Evolutionary conservation across 1,140 invertebrate species (phyloP).

Genomic region (Cylas formicarius): DNA sequence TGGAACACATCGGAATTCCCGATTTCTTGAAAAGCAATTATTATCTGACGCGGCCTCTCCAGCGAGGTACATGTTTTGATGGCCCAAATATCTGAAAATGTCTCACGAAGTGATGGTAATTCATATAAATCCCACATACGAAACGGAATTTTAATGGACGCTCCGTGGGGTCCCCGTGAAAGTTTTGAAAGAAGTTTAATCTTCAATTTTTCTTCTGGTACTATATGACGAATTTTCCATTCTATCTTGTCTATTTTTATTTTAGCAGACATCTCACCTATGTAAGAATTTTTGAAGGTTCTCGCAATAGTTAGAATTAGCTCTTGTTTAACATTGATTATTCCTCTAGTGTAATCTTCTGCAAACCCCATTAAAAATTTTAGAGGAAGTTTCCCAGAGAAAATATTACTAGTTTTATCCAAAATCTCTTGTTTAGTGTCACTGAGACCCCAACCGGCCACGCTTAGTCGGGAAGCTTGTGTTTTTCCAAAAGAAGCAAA

Average conservation of each 20-base stretch:
- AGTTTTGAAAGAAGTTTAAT: slow-evolving; percentile 10
- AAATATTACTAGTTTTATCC: too few relatives aligned
- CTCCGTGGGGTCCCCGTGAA: slow-evolving; percentile 2
- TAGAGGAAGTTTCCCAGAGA: slow-evolving; percentile 8
- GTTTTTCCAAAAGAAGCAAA: too few relatives aligned
- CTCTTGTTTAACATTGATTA: slow-evolving; percentile 20
- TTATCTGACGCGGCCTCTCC: slow-evolving; percentile 20
- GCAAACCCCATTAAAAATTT: slow-evolving; percentile 21
- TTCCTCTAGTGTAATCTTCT: slow-evolving; percentile 19
- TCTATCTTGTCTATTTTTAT: slow-evolving; percentile 16
- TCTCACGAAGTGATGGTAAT: slow-evolving; percentile 12
- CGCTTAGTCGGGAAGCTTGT: too few relatives aligned
- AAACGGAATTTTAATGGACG: slow-evolving; percentile 15
- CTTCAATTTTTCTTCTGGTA: slow-evolving; percentile 5
- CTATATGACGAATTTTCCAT: slow-evolving; percentile 23
- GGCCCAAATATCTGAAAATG: slow-evolving; percentile 19
- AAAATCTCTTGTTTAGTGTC: background rate
- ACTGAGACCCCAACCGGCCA: slow-evolving; percentile 2
- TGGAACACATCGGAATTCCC: background rate
- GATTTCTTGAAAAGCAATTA: slow-evolving; percentile 20
- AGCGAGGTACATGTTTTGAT: slow-evolving; percentile 18
- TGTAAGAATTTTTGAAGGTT: background rate
- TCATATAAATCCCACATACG: slow-evolving; percentile 21
- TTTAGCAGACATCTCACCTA: slow-evolving; percentile 8
- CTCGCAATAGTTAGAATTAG: slow-evolving; percentile 14